Evolutionary conservation across 2,797 vertebrate species (phyloP).

Genomic region (Dendrocincla fuliginosa): DNA sequence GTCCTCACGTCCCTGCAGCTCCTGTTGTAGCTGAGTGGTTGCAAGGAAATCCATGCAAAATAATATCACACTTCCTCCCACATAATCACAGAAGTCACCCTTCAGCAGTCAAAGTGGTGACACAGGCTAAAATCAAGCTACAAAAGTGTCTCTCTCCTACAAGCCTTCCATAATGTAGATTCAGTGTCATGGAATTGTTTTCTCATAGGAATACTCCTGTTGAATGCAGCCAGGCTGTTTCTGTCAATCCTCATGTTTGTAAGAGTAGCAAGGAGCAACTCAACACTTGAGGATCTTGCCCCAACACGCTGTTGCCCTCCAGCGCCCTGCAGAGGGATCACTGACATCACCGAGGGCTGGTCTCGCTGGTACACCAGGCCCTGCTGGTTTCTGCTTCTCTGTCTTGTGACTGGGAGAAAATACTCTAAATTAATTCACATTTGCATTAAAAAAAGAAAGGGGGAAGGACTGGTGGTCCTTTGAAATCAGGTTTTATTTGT

Average conservation of each 20-base stretch:
- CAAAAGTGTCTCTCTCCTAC: background rate
- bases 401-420: background rate
- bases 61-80: background rate
- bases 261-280: background rate
- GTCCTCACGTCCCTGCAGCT: background rate
- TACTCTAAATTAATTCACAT: background rate
- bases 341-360: background rate
- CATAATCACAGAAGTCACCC: background rate
- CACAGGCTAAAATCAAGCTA: background rate
- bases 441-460: background rate
- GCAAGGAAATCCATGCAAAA: background rate
- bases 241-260: background rate
- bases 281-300: background rate
- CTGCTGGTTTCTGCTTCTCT: background rate
- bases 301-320: background rate
- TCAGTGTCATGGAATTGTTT: background rate
- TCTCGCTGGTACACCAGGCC: background rate
- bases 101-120: background rate
- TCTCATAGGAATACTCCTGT: background rate
- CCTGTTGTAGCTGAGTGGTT: background rate
- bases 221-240: background rate
- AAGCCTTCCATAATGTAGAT: background rate
- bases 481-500: conserved; percentile 35
- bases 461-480: background rate
- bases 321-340: background rate